These are phyloP conservation scores for Falco berigora DNA, from an alignment of 2,797 vertebrate genomes.

Conservation along the genomic window DNA sequence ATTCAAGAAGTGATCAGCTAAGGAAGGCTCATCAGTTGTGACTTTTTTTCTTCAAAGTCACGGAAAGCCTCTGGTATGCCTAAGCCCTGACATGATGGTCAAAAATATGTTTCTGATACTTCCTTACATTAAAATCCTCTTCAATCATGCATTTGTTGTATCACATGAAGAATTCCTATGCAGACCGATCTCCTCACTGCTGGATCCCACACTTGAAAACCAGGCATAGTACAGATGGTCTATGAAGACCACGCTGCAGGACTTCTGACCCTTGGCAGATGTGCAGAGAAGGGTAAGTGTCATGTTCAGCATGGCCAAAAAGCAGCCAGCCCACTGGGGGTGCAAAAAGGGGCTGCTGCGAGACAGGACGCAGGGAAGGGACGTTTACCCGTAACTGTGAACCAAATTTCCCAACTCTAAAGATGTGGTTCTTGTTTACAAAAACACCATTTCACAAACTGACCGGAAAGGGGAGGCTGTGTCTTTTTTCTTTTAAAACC, in stretches of 20 bases:
- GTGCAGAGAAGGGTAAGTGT: background rate
- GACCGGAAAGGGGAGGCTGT: background rate
- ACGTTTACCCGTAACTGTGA: background rate
- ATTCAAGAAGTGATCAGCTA: background rate
- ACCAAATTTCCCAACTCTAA: background rate
- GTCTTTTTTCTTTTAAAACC: background rate
- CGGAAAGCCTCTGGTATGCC: background rate
- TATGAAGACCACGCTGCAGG: background rate
- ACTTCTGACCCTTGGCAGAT: background rate
- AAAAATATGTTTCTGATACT: background rate
- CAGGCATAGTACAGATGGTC: background rate
- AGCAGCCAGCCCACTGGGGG: rapidly evolving
- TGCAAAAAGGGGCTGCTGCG: background rate
- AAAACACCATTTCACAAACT: background rate
- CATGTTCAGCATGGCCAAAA: background rate
- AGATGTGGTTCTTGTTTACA: background rate
- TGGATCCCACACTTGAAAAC: background rate
- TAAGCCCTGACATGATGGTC: background rate
- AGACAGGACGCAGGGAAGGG: background rate
- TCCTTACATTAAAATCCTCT: background rate
- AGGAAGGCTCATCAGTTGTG: background rate
- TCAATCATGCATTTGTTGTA: background rate
- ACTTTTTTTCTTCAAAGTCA: background rate
- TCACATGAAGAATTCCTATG: background rate
- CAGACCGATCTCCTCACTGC: background rate